Base-by-base conservation (phyloP, 2,888 invertebrate species). In the Clepsis dumicolana region DNA sequence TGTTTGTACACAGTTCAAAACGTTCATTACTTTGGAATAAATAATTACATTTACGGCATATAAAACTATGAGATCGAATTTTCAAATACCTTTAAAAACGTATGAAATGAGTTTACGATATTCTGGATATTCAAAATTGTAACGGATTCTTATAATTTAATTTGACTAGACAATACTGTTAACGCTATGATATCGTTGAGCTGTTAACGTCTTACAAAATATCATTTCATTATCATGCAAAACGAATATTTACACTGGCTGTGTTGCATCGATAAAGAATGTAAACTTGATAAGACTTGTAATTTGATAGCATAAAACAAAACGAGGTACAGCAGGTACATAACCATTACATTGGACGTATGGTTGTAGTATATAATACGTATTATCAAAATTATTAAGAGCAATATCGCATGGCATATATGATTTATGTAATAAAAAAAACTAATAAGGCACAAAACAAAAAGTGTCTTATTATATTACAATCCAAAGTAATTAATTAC, bases 101-200 rank as follows among this genome's bases (percentile, higher is more conserved):
- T 56, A 56, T 61, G 65, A 56, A 56, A 62, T 62, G 32, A 41
- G n/a, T 53, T 60, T 54, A 41, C 18, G 27, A 29, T 63, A 21
- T 62, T 59, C 41, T 66, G 63, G 53, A 27, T 18, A 29, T 62
- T 61, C 38, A 25, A 65, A 54, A 73, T 74, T 69, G 75, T 77
- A 81, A 78, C 83, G 85, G 83, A 86, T 85, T 74, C 82, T 86
- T 86, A 86, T 72, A 73, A 74, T 77, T 80, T 82, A 81, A 83
- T 82, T 84, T 81, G 75, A 82, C 83, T 87, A 88, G 85, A 87
- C 73, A 79, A 81, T 85, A 80, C 74, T 83, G 75, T 84, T 85
- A 86, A 87, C 80, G 78, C 84, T 88, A 89, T 75, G 76, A 87
- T 87, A 89, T 91, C 90, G 89, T 91, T 92, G 91, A 91, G 90